Evolutionary conservation across 2,888 invertebrate genomes (phyloP), one percentile per base, ranked within the genome.

Genomic region (Rapana venosa): DNA sequence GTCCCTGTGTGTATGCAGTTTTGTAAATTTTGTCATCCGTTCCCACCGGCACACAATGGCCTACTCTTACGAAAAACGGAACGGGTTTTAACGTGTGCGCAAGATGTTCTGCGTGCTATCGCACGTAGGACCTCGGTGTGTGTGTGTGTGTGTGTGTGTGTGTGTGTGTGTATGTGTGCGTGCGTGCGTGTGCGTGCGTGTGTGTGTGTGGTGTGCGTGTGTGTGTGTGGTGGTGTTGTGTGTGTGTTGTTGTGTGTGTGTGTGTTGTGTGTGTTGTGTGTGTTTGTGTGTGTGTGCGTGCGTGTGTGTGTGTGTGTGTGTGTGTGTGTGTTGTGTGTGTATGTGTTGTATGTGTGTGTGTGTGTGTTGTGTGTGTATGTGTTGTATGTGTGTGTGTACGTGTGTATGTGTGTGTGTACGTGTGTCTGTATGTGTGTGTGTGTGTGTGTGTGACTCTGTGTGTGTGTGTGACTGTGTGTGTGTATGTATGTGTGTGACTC

Each of bases 281-380:
- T 58, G 86, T n/a, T n/a, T n/a, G n/a, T n/a, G n/a, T n/a, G 13
- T 20, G 20, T 26, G 26, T 20, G 26, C 13, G 36, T 36, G 86
- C n/a, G 86, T 86, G 86, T 30, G 86, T 86, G 86, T 15, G 86
- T 86, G 61, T 30, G 86, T 86, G 86, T 30, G 86, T 86, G 86
- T 30, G 86, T 86, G 86, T 30, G 47, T 56, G 86, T 58, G 86
- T n/a, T n/a, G n/a, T n/a, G n/a, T n/a, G n/a, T n/a, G n/a, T n/a
- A n/a, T n/a, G n/a, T n/a, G n/a, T n/a, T n/a, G 36, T 36, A 58
- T 58, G 86, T 86, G 86, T 30, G 86, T 86, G 86, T 15, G 86
- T 86, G 61, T 30, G 86, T 86, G 86, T 30, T 86, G 86, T 30
- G 86, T 86, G 86, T 30, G 47, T 56, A 58, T 58, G 86, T 66